These are phyloP conservation scores for Promerops cafer DNA, from an alignment of 2,113 vertebrate species.

Conservation along the genomic window DNA sequence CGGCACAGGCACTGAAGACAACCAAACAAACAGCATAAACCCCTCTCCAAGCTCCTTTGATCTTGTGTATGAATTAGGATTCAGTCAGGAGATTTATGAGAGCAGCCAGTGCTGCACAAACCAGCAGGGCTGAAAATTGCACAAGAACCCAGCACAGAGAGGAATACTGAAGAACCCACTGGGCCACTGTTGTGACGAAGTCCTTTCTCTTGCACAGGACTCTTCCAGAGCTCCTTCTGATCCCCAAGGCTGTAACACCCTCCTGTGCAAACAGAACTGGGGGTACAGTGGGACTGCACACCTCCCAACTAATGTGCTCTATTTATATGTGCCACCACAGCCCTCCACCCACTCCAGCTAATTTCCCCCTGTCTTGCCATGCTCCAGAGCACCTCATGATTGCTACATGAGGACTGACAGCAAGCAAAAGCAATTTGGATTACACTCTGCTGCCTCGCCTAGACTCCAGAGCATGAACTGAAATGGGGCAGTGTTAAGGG, in stretches of 20 bases:
- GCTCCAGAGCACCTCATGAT: neutral
- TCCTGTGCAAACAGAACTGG: neutral
- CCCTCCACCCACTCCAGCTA: rapidly evolving
- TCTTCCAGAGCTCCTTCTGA: neutral
- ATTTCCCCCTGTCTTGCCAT: neutral
- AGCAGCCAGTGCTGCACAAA: neutral
- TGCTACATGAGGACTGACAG: neutral
- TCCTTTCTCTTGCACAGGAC: neutral
- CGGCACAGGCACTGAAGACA: neutral
- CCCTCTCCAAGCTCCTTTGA: neutral
- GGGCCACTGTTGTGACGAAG: neutral
- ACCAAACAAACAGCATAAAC: neutral
- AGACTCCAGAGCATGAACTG: neutral
- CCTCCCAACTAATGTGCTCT: neutral
- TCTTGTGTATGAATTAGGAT: neutral
- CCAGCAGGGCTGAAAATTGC: neutral
- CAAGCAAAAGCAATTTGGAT: neutral
- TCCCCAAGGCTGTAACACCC: neutral
- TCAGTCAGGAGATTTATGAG: neutral
- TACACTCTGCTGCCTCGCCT: neutral
- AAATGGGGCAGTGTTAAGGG: neutral
- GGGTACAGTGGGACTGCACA: neutral
- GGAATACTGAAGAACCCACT: neutral
- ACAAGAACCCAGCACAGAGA: neutral
- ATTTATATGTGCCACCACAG: neutral